Percentiles rank a stretch among this genome's conserved stretches.
Evolutionary conservation across 2,113 vertebrate species (phyloP).

Genomic region (Arizona elegans): DNA sequence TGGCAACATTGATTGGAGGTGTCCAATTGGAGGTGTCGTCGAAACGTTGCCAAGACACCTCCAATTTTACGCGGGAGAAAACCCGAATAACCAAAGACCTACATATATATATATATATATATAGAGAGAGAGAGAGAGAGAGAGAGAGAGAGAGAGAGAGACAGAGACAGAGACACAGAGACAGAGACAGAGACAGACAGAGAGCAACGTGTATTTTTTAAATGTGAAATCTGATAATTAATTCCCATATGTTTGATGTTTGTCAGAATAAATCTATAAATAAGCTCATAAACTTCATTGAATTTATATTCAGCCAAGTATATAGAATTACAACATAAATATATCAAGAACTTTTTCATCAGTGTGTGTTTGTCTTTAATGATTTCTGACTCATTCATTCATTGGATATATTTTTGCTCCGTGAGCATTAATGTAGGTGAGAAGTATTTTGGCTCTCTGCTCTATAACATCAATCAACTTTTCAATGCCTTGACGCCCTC

Average conservation of each 20-base stretch:
- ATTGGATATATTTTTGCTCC: conserved; percentile 81
- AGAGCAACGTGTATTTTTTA: background rate
- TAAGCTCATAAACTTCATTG: background rate
- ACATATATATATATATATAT: too few species aligned
- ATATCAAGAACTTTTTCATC: conserved; percentile 9
- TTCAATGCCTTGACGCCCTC: conserved; percentile 90
- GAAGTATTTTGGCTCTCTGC: conserved; percentile 83
- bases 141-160: too few species aligned
- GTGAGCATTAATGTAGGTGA: conserved; percentile 91
- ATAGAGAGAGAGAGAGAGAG: too few species aligned
- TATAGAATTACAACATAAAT: background rate
- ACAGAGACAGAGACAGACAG: too few species aligned
- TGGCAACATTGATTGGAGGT: too few species aligned
- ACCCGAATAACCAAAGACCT: too few species aligned
- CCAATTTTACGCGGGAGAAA: too few species aligned
- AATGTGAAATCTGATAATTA: background rate
- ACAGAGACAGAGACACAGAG: too few species aligned
- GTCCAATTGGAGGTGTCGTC: too few species aligned
- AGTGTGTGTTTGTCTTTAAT: background rate
- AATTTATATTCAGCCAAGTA: background rate
- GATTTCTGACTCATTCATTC: conserved; percentile 72
- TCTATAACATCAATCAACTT: conserved; percentile 93
- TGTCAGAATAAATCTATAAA: background rate
- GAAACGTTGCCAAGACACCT: too few species aligned
- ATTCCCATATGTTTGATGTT: background rate